Evolutionary conservation across 2,797 vertebrate genomes (phyloP).

Genomic region (Valencia hispanica): DNA sequence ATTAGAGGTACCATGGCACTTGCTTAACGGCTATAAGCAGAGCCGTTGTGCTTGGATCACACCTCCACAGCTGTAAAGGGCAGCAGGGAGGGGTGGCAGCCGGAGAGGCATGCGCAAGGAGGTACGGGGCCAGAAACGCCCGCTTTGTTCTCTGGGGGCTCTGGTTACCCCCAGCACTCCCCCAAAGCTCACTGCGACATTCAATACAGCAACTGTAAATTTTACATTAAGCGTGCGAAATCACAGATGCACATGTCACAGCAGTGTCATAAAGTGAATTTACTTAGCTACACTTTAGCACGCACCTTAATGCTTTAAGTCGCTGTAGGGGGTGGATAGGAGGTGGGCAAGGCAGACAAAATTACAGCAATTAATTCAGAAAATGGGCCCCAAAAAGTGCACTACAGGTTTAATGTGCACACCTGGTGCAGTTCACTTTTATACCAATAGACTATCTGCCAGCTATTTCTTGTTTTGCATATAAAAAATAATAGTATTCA

Average conservation of each 20-base stretch:
- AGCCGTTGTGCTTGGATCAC: slow-evolving; percentile 84
- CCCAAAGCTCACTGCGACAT: slow-evolving; percentile 80
- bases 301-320: slow-evolving; percentile 70
- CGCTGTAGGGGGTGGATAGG: slow-evolving; percentile 57
- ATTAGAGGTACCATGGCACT: slow-evolving; percentile 69
- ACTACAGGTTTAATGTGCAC: slow-evolving; percentile 42
- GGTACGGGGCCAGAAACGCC: slow-evolving; percentile 83
- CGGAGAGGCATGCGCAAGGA: slow-evolving; percentile 84
- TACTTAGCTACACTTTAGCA: slow-evolving; percentile 81
- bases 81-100: slow-evolving; percentile 64
- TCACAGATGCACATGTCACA: slow-evolving; percentile 90
- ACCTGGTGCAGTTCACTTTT: slow-evolving; percentile 58
- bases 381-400: slow-evolving; percentile 46
- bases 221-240: slow-evolving; percentile 89
- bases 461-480: slow-evolving; percentile 25
- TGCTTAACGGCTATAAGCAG: slow-evolving; percentile 79
- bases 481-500: slow-evolving; percentile 66
- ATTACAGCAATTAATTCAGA: slow-evolving; percentile 71
- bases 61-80: slow-evolving; percentile 88
- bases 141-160: slow-evolving; percentile 86
- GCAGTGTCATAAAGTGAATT: slow-evolving; percentile 84
- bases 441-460: slow-evolving; percentile 43
- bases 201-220: slow-evolving; percentile 87
- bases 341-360: slow-evolving; percentile 40
- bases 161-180: slow-evolving; percentile 85